These are phyloP conservation scores for Eunapius fragilis DNA, from an alignment of 37 sponge, comb jelly and placozoan species.

Conservation along the genomic window DNA sequence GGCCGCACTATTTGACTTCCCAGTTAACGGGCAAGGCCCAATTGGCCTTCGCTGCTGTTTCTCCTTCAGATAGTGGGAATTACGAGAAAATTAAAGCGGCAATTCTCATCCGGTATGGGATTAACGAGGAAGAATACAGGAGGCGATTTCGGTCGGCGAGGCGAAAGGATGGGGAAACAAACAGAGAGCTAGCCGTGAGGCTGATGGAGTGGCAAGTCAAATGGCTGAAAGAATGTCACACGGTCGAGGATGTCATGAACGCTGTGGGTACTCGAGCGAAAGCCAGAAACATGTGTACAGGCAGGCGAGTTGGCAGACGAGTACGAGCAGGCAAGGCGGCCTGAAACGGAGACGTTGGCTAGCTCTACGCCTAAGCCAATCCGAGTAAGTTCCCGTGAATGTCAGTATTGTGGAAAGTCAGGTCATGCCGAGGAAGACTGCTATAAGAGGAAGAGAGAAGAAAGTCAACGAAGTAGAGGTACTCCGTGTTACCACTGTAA, in stretches of 20 bases:
- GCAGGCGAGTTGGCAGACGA: constrained; percentile 31
- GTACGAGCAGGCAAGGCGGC: constrained; percentile 13
- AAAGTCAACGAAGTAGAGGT: no score
- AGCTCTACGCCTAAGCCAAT: no score
- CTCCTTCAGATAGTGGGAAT: background rate
- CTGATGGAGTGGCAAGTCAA: constrained; percentile 2
- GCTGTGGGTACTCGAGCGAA: background rate
- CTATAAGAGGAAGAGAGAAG: background rate
- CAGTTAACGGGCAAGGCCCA: constrained; percentile 34
- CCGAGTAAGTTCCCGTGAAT: background rate
- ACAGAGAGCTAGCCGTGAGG: constrained; percentile 29
- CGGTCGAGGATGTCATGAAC: background rate
- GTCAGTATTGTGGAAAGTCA: constrained; percentile 1
- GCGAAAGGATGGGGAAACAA: constrained; percentile 19
- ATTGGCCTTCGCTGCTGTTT: constrained; percentile 19
- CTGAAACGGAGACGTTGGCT: background rate
- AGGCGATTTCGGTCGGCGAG: constrained; percentile 30
- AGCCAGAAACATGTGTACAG: constrained; percentile 1
- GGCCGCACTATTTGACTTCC: background rate
- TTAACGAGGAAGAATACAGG: constrained; percentile 46
- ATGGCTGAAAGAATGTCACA: constrained; percentile 21
- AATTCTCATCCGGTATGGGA: constrained; percentile 36
- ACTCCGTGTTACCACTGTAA: constrained; percentile 15
- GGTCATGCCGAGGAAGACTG: background rate
- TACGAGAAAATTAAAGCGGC: constrained; percentile 38